Percentiles rank a stretch among this genome's conserved stretches.
Evolutionary conservation across 2,113 vertebrate genomes (phyloP).

Genomic region (Chauna torquata): DNA sequence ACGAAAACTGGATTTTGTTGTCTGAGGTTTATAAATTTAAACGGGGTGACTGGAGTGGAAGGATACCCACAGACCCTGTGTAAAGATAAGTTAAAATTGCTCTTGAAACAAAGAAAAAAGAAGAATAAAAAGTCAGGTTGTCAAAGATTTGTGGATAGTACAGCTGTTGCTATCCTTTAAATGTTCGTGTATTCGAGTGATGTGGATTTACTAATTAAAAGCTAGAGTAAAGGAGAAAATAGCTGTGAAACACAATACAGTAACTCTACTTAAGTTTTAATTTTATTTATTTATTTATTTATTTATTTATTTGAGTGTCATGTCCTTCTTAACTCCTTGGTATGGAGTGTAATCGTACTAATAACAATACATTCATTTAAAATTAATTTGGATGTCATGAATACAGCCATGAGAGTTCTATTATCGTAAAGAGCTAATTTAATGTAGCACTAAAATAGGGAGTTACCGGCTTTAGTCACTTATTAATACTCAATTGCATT

Average conservation of each 20-base stretch:
- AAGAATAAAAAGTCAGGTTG: not conserved
- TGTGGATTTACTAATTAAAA: not conserved
- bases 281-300: not conserved
- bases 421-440: conserved; percentile 37
- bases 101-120: not conserved
- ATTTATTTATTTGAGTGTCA: not conserved
- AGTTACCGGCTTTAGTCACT: not conserved
- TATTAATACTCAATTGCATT: not conserved
- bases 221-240: not conserved
- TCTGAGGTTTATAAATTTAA: not conserved
- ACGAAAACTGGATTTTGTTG: not conserved
- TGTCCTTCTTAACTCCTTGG: conserved; percentile 14
- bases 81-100: not conserved
- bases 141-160: not conserved
- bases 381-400: conserved; percentile 38
- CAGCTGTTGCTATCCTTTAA: not conserved
- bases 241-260: not conserved
- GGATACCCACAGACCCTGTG: not conserved
- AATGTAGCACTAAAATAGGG: conserved; percentile 15
- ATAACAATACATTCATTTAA: not conserved
- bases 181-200: not conserved
- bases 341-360: conserved; percentile 2
- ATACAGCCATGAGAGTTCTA: not conserved
- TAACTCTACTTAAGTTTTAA: not conserved
- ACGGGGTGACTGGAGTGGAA: not conserved